Conservation (phyloP, 2,888 invertebrate species). For the Meloe dianella region DNA sequence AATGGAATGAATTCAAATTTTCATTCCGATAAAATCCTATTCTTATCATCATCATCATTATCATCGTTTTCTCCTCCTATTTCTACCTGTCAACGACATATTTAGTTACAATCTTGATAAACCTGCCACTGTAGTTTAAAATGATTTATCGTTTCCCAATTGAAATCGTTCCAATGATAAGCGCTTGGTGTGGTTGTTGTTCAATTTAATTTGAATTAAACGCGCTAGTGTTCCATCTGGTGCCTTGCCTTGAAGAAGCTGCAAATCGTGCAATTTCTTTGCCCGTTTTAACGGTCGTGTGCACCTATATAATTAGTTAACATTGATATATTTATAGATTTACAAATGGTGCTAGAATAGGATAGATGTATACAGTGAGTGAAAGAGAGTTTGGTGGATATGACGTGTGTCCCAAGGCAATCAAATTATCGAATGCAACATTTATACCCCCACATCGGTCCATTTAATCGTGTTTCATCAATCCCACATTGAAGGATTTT, state of each 20-base stretch:
- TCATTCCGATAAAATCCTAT: neutral
- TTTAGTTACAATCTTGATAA: neutral
- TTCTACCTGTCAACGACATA: neutral
- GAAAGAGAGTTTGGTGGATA: neutral
- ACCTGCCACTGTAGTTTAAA: neutral
- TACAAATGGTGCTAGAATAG: neutral
- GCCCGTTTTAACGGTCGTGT: neutral
- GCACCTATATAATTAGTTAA: conserved; percentile 9
- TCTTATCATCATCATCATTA: neutral
- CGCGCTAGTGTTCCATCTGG: too few species aligned
- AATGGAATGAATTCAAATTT: too few species aligned
- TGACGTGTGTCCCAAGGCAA: neutral
- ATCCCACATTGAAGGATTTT: conserved; percentile 1
- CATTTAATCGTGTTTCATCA: conserved; percentile 11
- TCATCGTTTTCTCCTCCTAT: neutral
- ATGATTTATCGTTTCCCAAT: neutral
- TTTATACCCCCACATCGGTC: conserved; percentile 7
- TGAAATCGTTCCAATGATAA: too few species aligned
- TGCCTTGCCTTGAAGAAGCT: neutral
- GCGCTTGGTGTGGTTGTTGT: too few species aligned
- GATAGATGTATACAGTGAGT: too few species aligned
- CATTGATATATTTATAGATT: conserved; percentile 4
- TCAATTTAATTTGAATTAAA: too few species aligned
- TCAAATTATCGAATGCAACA: conserved; percentile 10
- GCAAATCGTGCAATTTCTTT: neutral